Conservation (phyloP, 1,140 invertebrate genomes). For the Drosophila teissieri region DNA sequence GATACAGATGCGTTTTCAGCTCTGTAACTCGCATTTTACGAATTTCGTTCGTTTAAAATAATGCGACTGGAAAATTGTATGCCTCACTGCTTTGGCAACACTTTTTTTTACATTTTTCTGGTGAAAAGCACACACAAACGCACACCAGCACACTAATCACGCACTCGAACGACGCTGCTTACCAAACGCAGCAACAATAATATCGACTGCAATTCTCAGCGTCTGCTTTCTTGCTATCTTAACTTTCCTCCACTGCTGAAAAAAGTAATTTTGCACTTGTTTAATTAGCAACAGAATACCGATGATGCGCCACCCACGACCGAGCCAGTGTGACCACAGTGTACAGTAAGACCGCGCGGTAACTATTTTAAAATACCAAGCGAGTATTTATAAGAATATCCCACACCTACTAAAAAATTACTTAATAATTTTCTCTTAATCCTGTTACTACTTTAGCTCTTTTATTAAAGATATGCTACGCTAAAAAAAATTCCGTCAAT, state of each 20-base stretch:
- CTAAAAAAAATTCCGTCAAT: too few species aligned
- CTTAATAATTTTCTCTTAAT: too few species aligned
- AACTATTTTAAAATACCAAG: neutral
- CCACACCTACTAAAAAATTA: too few species aligned
- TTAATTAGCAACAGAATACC: conserved; percentile 26
- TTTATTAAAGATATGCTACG: too few species aligned
- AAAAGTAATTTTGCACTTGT: conserved; percentile 20
- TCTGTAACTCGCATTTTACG: conserved; percentile 2
- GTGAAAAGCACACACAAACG: conserved; percentile 54
- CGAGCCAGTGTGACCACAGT: conserved; percentile 24
- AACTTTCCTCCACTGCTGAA: conserved; percentile 28
- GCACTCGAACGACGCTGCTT: conserved; percentile 46
- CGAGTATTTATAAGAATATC: neutral
- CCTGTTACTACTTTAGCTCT: too few species aligned
- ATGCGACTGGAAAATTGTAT: conserved; percentile 17
- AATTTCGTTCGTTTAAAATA: conserved; percentile 19
- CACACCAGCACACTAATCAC: conserved; percentile 25
- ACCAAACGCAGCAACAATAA: conserved; percentile 24
- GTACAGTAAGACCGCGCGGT: neutral
- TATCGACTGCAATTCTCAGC: neutral
- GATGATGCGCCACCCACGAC: conserved; percentile 42
- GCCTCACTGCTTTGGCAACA: conserved; percentile 44
- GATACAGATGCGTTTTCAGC: conserved; percentile 15
- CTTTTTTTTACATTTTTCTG: conserved; percentile 70
- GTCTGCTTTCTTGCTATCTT: conserved; percentile 1